A percentile compares a stretch with the other conserved stretches of the same genome.
Evolutionary conservation across 2,113 vertebrate genomes (phyloP).

Genomic region (Eleginops maclovinus): DNA sequence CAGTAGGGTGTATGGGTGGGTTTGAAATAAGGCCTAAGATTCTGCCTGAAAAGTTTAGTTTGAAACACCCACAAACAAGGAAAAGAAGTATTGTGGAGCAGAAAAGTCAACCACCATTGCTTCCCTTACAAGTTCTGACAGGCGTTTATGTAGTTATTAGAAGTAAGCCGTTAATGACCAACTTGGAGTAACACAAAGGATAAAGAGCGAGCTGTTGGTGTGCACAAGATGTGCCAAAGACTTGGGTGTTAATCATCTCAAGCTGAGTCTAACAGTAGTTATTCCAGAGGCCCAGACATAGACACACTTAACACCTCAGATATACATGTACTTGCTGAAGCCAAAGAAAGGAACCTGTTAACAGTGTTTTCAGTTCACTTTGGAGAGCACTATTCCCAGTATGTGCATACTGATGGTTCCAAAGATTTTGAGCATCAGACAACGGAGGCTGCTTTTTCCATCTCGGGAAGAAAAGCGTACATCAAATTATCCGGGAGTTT

Average conservation of each 20-base stretch:
- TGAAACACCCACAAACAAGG: not conserved
- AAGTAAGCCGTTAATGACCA: conserved; percentile 5
- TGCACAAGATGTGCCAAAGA: conserved; percentile 6
- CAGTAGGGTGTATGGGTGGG: too few relatives aligned
- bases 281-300: conserved; percentile 17
- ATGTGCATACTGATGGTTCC: not conserved
- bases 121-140: not conserved
- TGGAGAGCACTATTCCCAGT: too few relatives aligned
- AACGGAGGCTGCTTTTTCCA: not conserved
- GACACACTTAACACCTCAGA: not conserved
- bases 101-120: not conserved
- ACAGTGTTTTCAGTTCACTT: too few relatives aligned
- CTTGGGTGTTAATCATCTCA: conserved; percentile 7
- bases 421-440: not conserved
- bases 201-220: not conserved
- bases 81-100: not conserved
- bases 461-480: too few relatives aligned
- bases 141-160: not conserved
- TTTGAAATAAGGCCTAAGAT: too few relatives aligned
- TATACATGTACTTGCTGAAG: not conserved
- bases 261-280: not conserved
- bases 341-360: not conserved
- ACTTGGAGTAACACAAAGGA: not conserved
- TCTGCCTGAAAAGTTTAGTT: not conserved
- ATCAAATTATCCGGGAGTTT: not conserved